phyloP scores from a whole-genome alignment of 2,113 vertebrate genomes.

The Clarias gariepinus region DNA sequence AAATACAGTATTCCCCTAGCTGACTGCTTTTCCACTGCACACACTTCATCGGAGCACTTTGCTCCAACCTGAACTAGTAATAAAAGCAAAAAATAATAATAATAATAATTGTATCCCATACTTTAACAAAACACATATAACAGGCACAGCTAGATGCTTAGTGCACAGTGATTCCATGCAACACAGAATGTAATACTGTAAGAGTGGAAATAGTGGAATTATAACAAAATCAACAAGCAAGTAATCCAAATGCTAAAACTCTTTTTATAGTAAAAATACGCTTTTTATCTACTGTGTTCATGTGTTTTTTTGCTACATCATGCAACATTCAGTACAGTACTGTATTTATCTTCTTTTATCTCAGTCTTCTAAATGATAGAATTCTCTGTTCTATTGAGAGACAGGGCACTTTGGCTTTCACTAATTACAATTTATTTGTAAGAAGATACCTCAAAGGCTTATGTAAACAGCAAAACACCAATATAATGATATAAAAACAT shows the following conservation, averaged over 20 bases:
- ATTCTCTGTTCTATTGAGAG: neutral
- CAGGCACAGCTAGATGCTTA: too few species aligned
- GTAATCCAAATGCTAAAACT: neutral
- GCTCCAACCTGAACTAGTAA: neutral
- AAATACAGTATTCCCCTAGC: conserved; percentile 46
- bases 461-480: neutral
- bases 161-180: too few species aligned
- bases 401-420: neutral
- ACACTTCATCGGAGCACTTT: conserved; percentile 9
- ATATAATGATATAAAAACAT: neutral
- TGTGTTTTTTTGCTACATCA: neutral
- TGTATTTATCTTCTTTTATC: neutral
- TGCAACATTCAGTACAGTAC: too few species aligned
- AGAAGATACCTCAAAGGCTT: neutral
- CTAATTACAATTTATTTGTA: neutral
- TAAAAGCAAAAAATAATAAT: neutral
- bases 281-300: neutral
- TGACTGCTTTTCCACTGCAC: conserved; percentile 21
- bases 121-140: too few species aligned
- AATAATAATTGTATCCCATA: neutral
- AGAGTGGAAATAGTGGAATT: neutral
- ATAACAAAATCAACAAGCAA: neutral
- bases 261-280: neutral
- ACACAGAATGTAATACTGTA: neutral
- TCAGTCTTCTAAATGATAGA: neutral